Base-by-base conservation (phyloP, 1,140 invertebrate species). In the Pollicipes pollicipes region DNA sequence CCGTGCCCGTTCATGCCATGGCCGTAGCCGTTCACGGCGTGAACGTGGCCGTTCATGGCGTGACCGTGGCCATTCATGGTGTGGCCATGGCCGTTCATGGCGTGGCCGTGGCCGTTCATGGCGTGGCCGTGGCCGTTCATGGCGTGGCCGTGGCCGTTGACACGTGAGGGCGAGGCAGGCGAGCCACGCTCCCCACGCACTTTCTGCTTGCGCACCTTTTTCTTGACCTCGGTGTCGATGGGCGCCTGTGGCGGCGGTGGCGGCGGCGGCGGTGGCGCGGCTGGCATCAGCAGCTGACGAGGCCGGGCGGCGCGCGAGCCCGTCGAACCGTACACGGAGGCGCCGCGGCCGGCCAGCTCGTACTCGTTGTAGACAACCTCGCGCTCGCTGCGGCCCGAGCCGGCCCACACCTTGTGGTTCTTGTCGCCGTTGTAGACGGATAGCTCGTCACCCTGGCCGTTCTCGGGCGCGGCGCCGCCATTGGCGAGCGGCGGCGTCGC, bases 401-500 rank as follows among this genome's bases (percentile, higher is more conserved):
- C 75, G 29, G 75, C 73, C 91, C 91, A 95, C 1, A 95, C 88
- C 80, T 96, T 95, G 77, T 95, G 92, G 76, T 95, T 95, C 77
- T 94, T 91, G 76, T 94, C 90, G 0, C 89, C 90, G 76, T 93
- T 93, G 77, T 90, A 92, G 30, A 91, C 83, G 70, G 88, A 89
- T 0, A 87, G 80, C 66, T 90, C 88, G 29, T 85, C 84, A 24
- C 75, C 75, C 45, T n/a, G n/a, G n/a, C n/a, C n/a, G n/a, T n/a
- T n/a, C n/a, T n/a, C n/a, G n/a, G 73, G 74, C n/a, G 69, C 73
- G 35, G 74, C 75, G 29, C 68, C 72, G 68, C 75, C 76, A 69
- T 76, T 74, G 13, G 74, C 75, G 68, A 74, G 73, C 71, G 74
- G 73, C 58, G 73, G 76, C 70, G 68, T 68, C 66, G 73, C 13